phyloP scores from a whole-genome alignment of 2,797 vertebrate genomes.

The Eulemur rubriventer region DNA sequence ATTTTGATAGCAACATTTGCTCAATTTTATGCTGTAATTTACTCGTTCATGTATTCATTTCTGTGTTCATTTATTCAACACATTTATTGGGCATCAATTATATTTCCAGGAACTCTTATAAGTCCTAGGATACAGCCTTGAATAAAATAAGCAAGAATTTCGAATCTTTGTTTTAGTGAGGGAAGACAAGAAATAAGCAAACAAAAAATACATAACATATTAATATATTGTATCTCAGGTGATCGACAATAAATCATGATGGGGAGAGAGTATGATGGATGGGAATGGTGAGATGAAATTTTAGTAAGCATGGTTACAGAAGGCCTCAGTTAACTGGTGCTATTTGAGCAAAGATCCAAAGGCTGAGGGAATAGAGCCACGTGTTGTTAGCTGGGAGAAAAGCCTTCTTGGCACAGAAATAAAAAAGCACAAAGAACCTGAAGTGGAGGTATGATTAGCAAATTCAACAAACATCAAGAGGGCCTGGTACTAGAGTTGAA shows the following conservation, averaged over 20 bases:
- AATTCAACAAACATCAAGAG: background rate
- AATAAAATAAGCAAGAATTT: background rate
- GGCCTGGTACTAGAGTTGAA: background rate
- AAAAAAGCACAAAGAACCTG: background rate
- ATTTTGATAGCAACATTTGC: background rate
- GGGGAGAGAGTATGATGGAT: background rate
- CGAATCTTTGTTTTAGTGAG: background rate
- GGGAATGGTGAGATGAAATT: background rate
- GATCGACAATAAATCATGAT: background rate
- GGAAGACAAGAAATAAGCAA: background rate
- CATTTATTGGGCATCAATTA: background rate
- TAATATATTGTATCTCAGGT: background rate
- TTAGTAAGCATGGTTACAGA: background rate
- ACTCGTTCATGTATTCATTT: background rate
- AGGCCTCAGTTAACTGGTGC: background rate
- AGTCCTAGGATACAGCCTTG: background rate
- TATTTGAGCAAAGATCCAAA: background rate
- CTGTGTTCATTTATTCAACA: background rate
- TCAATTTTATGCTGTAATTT: background rate
- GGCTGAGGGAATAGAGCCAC: background rate
- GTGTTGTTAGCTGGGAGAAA: background rate
- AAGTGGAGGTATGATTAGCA: background rate
- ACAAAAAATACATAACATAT: background rate
- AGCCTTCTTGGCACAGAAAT: background rate
- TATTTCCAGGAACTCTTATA: background rate